Evolutionary conservation across 2,797 vertebrate genomes (phyloP), one percentile per base, ranked within the genome.

Genomic region (Hydrolagus colliei): DNA sequence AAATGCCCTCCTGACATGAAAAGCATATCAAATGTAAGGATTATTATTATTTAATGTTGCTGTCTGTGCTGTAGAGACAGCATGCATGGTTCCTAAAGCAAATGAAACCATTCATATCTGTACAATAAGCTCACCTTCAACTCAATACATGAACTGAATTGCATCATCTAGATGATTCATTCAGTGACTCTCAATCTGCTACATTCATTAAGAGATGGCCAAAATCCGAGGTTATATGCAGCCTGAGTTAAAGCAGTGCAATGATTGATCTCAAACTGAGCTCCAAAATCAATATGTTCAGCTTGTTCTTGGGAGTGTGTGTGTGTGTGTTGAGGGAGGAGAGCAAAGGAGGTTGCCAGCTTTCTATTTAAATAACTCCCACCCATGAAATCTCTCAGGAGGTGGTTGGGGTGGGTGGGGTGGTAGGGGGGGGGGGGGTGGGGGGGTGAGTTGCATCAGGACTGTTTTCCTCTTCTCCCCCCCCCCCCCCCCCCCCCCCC

Each of bases 171-270:
- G 75, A 77, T 77, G 75, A 77, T 77, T 77, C 75, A 61, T 18
- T 77, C 52, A 77, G 10, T 77, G 75, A 77, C 9, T 77, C 75
- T 77, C 75, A 77, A 20, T 20, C 75, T 61, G 75, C 18, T 10
- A 41, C 75, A 77, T 77, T 77, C 52, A 61, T 61, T 77, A 18
- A 18, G 61, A 77, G 61, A 77, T 77, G 74, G 74, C 18, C 41
- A 18, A 59, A 35, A 35, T 10, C 18, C n/a, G 41, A 77, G 41
- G 20, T 77, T 61, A n/a, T n/a, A 10, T 61, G 41, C 41, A 20
- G 52, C 61, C 41, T 59, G 9, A 61, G 11, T 61, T 41, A 77
- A 61, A 41, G 35, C 41, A 52, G 75, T n/a, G 16, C 9, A 77
- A n/a, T 41, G 12, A 52, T 10, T 77, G 41, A 20, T n/a, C 18